Conservation (phyloP, 2,888 invertebrate genomes). For the Aleiodes testaceus region DNA sequence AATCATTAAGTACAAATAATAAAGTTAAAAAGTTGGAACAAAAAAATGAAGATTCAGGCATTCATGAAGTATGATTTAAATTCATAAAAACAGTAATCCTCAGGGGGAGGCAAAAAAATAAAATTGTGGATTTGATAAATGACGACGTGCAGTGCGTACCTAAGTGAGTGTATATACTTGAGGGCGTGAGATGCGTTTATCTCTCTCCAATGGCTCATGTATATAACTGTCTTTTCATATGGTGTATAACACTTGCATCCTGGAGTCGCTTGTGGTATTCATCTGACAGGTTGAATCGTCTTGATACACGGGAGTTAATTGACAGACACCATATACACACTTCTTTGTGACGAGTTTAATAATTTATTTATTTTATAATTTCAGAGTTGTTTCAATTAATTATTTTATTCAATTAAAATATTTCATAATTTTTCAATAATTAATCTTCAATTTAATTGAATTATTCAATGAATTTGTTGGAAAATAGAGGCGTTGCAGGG, state of each 20-base stretch:
- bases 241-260: background rate
- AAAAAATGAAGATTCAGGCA: background rate
- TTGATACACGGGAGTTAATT: slow-evolving; percentile 11
- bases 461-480: no score
- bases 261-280: slow-evolving; percentile 5
- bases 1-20: slow-evolving; percentile 4
- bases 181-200: slow-evolving; percentile 29
- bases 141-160: slow-evolving; percentile 30
- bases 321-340: background rate
- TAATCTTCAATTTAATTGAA: no score
- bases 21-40: background rate
- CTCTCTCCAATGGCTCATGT: slow-evolving; percentile 9
- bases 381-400: no score
- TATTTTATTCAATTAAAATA: no score
- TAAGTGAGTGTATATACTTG: slow-evolving; percentile 24
- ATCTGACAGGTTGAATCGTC: slow-evolving; percentile 29
- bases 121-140: slow-evolving; percentile 23
- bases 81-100: slow-evolving; percentile 23
- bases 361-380: no score
- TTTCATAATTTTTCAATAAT: no score
- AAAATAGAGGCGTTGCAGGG: no score
- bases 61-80: slow-evolving; percentile 17
- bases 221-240: slow-evolving; percentile 15
- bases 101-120: background rate
- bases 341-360: no score